Evolutionary conservation across 2,113 vertebrate species (phyloP), one percentile per base, ranked within the genome.

Genomic region (Reinhardtius hippoglossoides): DNA sequence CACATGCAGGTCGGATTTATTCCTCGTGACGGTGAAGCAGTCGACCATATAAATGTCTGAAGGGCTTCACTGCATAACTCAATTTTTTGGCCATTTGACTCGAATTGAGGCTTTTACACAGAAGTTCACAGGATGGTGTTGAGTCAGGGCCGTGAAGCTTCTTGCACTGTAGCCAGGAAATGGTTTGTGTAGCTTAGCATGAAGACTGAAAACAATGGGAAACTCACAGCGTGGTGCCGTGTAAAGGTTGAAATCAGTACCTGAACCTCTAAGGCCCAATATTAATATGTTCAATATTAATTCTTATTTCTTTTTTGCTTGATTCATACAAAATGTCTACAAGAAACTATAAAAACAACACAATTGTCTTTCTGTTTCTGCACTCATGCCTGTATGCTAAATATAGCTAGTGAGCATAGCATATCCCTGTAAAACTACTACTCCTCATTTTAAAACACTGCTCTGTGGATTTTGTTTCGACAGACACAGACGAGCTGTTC

Each of bases 1-100:
- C 31, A 27, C 40, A 14, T 12, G 23, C 78, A 62, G 76, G 76
- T 88, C 76, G 76, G 72, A 65, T 79, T 81, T 71, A 66, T 86
- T 68, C 67, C 31, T 64, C 46, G 26, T 14, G 37, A 50, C 18
- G 31, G 57, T 59, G 23, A 75, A 67, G 57, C 66, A 20, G 20
- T 67, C 37, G 12, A 6, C 27, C 65, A 10, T 42, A 48, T 35
- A 68, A 77, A 72, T 61, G 61, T 8, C 59, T 71, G 31, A 68
- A 40, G 9, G 50, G 60, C 73, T 58, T 76, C 31, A 3, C 26
- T 50, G 27, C 42, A 8, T 27, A 79, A 35, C 52, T 70, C 12
- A 9, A 6, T 69, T 44, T 69, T 74, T 58, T 26, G 31, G 9
- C n/a, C 9, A 50, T 57, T 78, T 55, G 40, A 63, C 14, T 71